Base-by-base conservation (phyloP, 2,888 invertebrate species). In the Calliopum simillimum region DNA sequence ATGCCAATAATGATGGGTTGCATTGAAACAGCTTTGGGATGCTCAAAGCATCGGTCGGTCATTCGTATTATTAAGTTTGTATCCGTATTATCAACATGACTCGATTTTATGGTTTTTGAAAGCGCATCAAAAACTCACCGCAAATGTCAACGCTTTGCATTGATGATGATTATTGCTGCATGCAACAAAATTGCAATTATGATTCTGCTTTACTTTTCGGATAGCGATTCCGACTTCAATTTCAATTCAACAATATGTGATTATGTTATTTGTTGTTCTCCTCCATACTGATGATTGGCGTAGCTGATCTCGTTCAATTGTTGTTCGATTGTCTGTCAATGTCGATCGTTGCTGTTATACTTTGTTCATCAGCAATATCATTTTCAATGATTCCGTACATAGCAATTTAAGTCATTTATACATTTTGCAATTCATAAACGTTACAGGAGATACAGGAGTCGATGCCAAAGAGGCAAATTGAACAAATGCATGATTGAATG, bases 81-180 rank as follows among this genome's bases (percentile, higher is more conserved):
- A n/a, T n/a, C n/a, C n/a, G n/a, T 55, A 62, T 68, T 55, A 68
- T 62, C 62, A 19, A 43, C 63, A 61, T 69, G 71, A 69, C 68
- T 51, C 68, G 66, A 51, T 66, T 74, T 71, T 76, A 56, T 55
- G 78, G 75, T 77, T 74, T 78, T 76, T 77, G 71, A 76, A 82
- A 81, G 81, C 81, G 79, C 82, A 80, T 79, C 76, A 74, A 76
- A 77, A 78, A 76, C 76, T 79, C 70, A 82, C 80, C 82, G 76
- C 82, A 81, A 80, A 74, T 79, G 81, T 78, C 76, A 74, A 74
- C 71, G 71, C 68, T 73, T 73, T 58, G 55, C 41, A 69, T 25
- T 33, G 41, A n/a, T 33, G n/a, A 41, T 33, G 55, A 55, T 19
- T 55, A 23, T 58, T 33, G 56, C 16, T 61, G 44, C 33, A 33